Percentiles rank a stretch among this genome's conserved stretches.
phyloP scores from a whole-genome alignment of 2,888 invertebrate species.

The Lagria hirta region DNA sequence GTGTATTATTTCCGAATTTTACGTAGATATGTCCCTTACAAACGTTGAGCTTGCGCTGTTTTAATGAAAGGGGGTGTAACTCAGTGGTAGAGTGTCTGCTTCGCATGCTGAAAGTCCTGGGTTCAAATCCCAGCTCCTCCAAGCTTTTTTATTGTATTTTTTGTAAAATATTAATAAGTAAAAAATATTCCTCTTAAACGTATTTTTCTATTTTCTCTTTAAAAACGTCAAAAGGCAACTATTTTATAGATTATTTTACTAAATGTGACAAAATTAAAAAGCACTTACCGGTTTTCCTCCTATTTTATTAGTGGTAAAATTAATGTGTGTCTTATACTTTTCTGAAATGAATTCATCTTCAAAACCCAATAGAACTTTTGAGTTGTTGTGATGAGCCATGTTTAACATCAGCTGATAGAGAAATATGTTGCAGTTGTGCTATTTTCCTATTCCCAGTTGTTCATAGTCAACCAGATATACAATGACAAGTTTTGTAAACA shows the following conservation, averaged over 20 bases:
- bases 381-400: constrained; percentile 57
- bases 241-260: too few relatives aligned
- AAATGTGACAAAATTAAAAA: too few relatives aligned
- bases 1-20: too few relatives aligned
- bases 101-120: constrained; percentile 56
- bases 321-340: constrained; percentile 65
- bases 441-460: background rate
- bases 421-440: constrained; percentile 3
- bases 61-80: constrained; percentile 47
- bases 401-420: constrained; percentile 27
- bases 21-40: background rate
- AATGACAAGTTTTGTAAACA: constrained; percentile 10
- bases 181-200: too few relatives aligned
- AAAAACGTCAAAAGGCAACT: background rate
- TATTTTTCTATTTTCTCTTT: background rate
- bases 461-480: constrained; percentile 27
- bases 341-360: constrained; percentile 77
- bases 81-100: constrained; percentile 58
- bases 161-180: too few relatives aligned
- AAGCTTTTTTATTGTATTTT: constrained; percentile 21
- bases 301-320: constrained; percentile 78
- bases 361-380: constrained; percentile 72
- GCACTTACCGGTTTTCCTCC: constrained; percentile 74
- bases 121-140: constrained; percentile 49
- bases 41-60: background rate